These are phyloP conservation scores for Tetropium fuscum DNA, from an alignment of 2,888 invertebrate genomes.

Conservation along the genomic window DNA sequence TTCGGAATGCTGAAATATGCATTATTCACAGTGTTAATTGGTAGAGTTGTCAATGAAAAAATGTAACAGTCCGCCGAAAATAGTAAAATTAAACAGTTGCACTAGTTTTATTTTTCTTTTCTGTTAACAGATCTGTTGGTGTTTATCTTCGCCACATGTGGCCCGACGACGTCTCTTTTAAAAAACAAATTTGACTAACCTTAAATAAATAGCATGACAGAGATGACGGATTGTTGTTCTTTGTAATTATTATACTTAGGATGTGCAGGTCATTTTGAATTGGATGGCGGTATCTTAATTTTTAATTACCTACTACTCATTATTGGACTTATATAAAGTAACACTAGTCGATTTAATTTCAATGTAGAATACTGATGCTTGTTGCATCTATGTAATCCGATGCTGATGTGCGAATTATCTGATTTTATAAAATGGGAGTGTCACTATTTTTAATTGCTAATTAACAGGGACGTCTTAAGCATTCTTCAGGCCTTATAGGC, in stretches of 20 bases:
- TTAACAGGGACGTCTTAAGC: too few species aligned
- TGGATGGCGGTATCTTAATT: too few species aligned
- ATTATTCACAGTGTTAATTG: constrained; percentile 30
- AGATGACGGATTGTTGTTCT: constrained; percentile 23
- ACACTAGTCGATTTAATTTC: too few species aligned
- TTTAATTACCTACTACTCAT: too few species aligned
- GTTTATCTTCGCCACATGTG: constrained; percentile 45
- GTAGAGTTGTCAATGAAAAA: constrained; percentile 26
- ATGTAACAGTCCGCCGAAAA: constrained; percentile 44
- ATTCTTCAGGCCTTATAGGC: too few species aligned
- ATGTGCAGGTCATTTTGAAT: neutral
- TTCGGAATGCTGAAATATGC: constrained; percentile 21
- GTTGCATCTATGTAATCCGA: too few species aligned
- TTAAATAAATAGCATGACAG: constrained; percentile 28
- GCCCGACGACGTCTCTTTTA: constrained; percentile 24
- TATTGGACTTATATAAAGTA: too few species aligned
- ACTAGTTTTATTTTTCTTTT: constrained; percentile 48
- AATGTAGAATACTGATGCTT: too few species aligned
- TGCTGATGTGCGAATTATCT: too few species aligned
- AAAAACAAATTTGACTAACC: constrained; percentile 32
- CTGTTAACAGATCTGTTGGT: constrained; percentile 45
- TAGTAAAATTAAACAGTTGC: constrained; percentile 47
- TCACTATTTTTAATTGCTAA: too few species aligned
- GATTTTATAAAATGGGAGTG: too few species aligned
- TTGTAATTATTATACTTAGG: neutral